phyloP scores from a whole-genome alignment of 2,113 vertebrate species.

The Pelmatolapia mariae region DNA sequence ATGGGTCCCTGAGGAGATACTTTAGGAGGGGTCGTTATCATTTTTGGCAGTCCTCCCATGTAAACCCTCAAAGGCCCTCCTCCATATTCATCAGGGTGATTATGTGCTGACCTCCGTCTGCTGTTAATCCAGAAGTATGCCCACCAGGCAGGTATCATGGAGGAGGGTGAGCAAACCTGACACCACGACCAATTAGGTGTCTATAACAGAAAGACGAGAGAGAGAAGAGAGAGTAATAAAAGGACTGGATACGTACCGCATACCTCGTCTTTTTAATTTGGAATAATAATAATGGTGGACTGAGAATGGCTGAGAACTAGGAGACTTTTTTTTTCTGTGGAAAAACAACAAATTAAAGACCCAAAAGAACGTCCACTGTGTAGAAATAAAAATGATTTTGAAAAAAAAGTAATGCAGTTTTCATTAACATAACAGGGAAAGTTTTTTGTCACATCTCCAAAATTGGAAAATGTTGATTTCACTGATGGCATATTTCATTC shows the following conservation, averaged over 20 bases:
- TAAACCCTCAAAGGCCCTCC: constrained; percentile 39
- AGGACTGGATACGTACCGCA: not conserved
- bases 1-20: not conserved
- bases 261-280: not conserved
- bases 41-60: constrained; percentile 46
- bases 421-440: not conserved
- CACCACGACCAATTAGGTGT: constrained; percentile 38
- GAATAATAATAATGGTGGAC: not conserved
- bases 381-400: not conserved
- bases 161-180: constrained; percentile 4
- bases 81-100: constrained; percentile 64
- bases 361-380: fast-evolving
- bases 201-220: not conserved
- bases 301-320: not conserved
- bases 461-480: not conserved
- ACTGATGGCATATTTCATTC: not conserved
- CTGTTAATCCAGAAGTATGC: constrained; percentile 36
- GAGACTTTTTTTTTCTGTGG: not conserved
- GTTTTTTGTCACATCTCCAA: not conserved
- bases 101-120: constrained; percentile 47
- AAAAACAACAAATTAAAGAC: not conserved
- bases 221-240: not conserved
- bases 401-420: not conserved
- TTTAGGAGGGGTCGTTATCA: constrained; percentile 40
- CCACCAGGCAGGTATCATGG: constrained; percentile 17